Base-by-base conservation (phyloP, 64 coral and sea anemone species). In the Acropora yongei region DNA sequence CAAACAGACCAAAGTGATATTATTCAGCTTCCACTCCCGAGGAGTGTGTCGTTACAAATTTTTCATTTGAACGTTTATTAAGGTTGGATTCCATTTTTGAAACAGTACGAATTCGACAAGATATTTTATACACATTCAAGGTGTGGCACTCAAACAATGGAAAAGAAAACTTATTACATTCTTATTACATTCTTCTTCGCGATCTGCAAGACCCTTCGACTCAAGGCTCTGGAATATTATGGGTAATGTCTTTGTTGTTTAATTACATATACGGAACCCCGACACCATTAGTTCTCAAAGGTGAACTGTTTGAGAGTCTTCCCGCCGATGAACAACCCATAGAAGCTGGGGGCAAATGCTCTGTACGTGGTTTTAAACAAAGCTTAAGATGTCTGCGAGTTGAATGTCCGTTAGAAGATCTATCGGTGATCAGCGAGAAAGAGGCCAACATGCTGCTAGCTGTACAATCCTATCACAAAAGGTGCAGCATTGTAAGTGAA, bases 361-460 rank as follows among this genome's bases (percentile, higher is more conserved):
- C 92, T 44, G 18, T 93, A 6, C 78, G 78, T 75, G 92, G 85
- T 10, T 46, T 82, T 4, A 93, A 93, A 57, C 84, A 93, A n/a
- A n/a, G n/a, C n/a, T n/a, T n/a, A 49, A 89, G 44, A 3, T 89
- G 30, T 50, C 68, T 89, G 13, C 47, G 77, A 7, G 66, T 93
- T 6, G 67, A 93, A 43, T 93, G 92, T 48, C 10, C 49, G 14
- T 51, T 49, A 72, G 78, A 88, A 49, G 86, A 93, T 47, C 45
- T 93, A 72, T 44, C 75, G 47, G 0, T 40, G 0, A 53, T 93
- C 48, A 65, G n/a, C 4, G 41, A 5, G 8, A 68, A 88, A 4
- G 92, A 93, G 50, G 68, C 77, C 1, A 30, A 88, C 1, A 20
- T 93, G 4, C 76, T 93, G 46, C 20, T 93, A 10, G 92, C 85